Evolutionary conservation across 2,888 invertebrate species (phyloP), one percentile per base, ranked within the genome.

Genomic region (Epirrhoe alternata): DNA sequence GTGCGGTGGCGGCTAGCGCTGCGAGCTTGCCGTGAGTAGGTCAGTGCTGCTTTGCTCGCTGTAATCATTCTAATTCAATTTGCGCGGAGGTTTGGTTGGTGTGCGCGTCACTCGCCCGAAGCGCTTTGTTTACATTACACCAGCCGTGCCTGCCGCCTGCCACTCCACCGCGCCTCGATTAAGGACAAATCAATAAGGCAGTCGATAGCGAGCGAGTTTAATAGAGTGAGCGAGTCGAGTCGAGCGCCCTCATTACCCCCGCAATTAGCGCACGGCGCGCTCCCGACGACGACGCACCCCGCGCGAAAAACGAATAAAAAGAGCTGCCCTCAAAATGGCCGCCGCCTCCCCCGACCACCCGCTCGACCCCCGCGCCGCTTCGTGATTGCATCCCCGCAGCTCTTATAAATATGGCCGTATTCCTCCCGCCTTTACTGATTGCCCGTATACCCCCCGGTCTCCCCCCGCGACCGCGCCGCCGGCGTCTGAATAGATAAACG

Each of bases 291-390:
- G 89, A 90, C 92, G 91, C 91, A 90, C 91, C 92, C 92, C 90
- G 91, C 92, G 91, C 92, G 90, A 91, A 92, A 93, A 93, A 93
- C 94, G 93, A 94, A 94, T 92, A 92, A 93, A 94, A 94, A 94
- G 95, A 95, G 94, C 95, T 94, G 94, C 95, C 95, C 95, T 95
- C 95, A 95, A 95, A 95, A 95, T 95, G 95, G 95, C 95, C 95
- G 95, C 95, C 95, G 94, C 90, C 90, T 87, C 88, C 87, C 88
- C 90, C 88, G 87, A 83, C 78, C 81, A 86, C 78, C 88, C 88
- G 86, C 84, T 84, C 87, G 83, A 82, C 86, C 90, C 92, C 90
- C 92, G 89, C 92, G 88, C 92, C 91, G 91, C 91, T 92, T 93
- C 93, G 92, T 92, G 93, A 93, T 93, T 93, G 93, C 93, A 93